phyloP scores from a whole-genome alignment of 2,113 vertebrate species.

The zebrafish (Danio rerio) region GRCz12tu NC_133192.1:16077001-16077500 shows the following conservation, averaged over 20 bases:
- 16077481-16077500: slow-evolving; percentile 16
- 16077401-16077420: slow-evolving; percentile 47
- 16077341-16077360: slow-evolving; percentile 55
- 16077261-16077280: background rate
- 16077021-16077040: background rate
- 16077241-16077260: background rate
- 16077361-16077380: slow-evolving; percentile 63
- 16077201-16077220: slow-evolving; percentile 31
- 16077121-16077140: slow-evolving; percentile 80
- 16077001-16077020: no score
- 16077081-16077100: slow-evolving; percentile 79
- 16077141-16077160: slow-evolving; percentile 79
- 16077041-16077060: slow-evolving; percentile 69
- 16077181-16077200: background rate
- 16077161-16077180: slow-evolving; percentile 84
- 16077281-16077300: background rate
- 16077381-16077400: slow-evolving; percentile 60
- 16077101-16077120: slow-evolving; percentile 86
- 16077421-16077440: background rate
- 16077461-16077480: slow-evolving; percentile 48
- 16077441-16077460: slow-evolving; percentile 42
- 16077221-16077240: background rate
- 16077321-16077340: slow-evolving; percentile 39
- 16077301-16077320: slow-evolving; percentile 33
- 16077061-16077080: slow-evolving; percentile 86